A percentile compares a stretch with the other conserved stretches of the same genome.
Conservation (phyloP, 2,113 vertebrate genomes). For the Psettodes erumei region DNA sequence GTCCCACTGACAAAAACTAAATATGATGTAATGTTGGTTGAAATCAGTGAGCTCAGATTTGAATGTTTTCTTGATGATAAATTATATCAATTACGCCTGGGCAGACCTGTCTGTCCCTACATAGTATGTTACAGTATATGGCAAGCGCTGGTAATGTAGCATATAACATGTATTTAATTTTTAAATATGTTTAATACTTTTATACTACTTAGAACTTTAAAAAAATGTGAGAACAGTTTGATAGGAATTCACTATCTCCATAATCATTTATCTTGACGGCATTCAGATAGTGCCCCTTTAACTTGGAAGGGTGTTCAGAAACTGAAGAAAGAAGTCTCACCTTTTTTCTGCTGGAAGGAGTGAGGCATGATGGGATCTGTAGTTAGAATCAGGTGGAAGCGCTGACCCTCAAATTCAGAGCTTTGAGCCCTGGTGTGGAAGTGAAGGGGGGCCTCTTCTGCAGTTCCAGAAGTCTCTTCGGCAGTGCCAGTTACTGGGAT, state of each 20-base stretch:
- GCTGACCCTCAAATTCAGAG: conserved; percentile 53
- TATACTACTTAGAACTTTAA: no score
- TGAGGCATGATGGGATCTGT: conserved; percentile 81
- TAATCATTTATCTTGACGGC: background rate
- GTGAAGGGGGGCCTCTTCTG: conserved; percentile 38
- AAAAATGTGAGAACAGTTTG: no score
- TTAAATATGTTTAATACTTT: no score
- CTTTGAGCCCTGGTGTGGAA: conserved; percentile 43
- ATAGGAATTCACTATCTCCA: background rate
- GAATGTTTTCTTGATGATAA: background rate
- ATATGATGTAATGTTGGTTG: background rate
- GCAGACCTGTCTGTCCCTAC: background rate
- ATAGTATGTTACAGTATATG: background rate
- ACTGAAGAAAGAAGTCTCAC: conserved; percentile 65
- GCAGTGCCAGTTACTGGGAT: conserved; percentile 36
- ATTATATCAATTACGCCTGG: no score
- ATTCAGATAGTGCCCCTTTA: background rate
- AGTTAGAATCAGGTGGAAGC: conserved; percentile 47
- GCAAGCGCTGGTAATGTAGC: background rate
- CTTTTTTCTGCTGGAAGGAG: conserved; percentile 82
- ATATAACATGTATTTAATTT: background rate
- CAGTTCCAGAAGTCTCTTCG: conserved; percentile 38
- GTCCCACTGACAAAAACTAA: background rate
- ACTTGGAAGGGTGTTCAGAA: background rate
- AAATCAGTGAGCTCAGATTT: background rate